Evolutionary conservation across 2,113 vertebrate species (phyloP).

Genomic region (Oostethus manadensis): DNA sequence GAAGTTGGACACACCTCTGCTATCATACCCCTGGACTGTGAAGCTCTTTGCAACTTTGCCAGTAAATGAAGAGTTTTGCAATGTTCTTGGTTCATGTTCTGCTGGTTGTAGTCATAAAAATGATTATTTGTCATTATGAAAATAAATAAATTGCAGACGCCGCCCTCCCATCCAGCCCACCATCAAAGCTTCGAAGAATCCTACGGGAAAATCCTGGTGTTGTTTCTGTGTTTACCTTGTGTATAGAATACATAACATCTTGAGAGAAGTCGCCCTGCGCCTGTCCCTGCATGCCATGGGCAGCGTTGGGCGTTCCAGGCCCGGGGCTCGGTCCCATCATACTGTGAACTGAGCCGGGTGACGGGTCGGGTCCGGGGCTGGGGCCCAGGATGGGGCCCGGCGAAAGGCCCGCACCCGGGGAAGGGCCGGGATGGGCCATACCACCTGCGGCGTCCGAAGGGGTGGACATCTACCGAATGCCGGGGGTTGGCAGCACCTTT

Average conservation of each 20-base stretch:
- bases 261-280: constrained; percentile 85
- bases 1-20: too few relatives aligned
- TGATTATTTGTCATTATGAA: too few relatives aligned
- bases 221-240: constrained; percentile 78
- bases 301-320: constrained; percentile 86
- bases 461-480: constrained; percentile 83
- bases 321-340: constrained; percentile 98
- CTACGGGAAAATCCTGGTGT: too few relatives aligned
- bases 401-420: constrained; percentile 89
- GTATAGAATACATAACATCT: constrained; percentile 87
- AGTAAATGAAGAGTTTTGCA: too few relatives aligned
- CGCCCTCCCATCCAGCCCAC: too few relatives aligned
- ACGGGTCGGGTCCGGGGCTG: constrained; percentile 92
- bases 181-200: too few relatives aligned
- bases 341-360: constrained; percentile 93
- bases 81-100: too few relatives aligned
- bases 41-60: too few relatives aligned
- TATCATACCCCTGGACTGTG: too few relatives aligned
- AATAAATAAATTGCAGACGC: too few relatives aligned
- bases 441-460: constrained; percentile 83
- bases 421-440: constrained; percentile 96
- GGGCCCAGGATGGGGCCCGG: constrained; percentile 96
- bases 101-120: too few relatives aligned
- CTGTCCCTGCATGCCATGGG: constrained; percentile 81
- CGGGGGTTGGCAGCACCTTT: constrained; percentile 26